These are phyloP conservation scores for Heteromormyrus szaboi DNA, from an alignment of 2,797 vertebrate species.

Conservation along the genomic window DNA sequence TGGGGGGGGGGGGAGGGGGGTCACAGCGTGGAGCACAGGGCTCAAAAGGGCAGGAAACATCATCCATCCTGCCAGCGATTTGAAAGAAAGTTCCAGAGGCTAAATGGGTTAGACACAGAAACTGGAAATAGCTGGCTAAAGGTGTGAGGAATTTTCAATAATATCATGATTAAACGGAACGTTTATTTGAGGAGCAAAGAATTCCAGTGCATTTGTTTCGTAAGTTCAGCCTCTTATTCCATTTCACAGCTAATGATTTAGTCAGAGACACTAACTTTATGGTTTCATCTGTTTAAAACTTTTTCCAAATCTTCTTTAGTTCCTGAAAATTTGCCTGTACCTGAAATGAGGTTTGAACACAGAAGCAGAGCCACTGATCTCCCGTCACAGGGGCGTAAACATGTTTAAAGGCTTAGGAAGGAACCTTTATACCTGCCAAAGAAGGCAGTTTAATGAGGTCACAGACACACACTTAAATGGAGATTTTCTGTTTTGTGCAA, in stretches of 20 bases:
- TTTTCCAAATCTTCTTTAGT: not conserved
- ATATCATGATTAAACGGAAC: not conserved
- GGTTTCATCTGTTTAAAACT: not conserved
- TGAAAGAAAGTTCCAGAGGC: not conserved
- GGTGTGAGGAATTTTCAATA: not conserved
- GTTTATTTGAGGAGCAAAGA: not conserved
- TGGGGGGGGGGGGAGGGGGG: not conserved
- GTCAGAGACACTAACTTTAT: not conserved
- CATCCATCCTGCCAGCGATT: not conserved
- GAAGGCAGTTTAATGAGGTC: conserved; percentile 22
- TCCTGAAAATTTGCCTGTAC: not conserved
- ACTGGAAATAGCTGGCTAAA: not conserved
- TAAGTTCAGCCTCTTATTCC: not conserved
- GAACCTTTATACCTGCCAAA: conserved; percentile 6
- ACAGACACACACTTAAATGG: conserved; percentile 26
- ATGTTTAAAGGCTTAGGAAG: not conserved
- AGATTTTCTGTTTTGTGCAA: conserved; percentile 33
- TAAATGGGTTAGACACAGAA: not conserved
- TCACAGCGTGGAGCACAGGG: not conserved
- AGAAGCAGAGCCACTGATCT: not conserved
- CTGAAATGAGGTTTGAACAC: not conserved
- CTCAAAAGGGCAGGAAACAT: not conserved
- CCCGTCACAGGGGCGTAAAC: not conserved
- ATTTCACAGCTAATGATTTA: not conserved
- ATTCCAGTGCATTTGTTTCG: not conserved